Base-by-base conservation (phyloP, 2,113 vertebrate species). In the Hypomesus transpacificus region DNA sequence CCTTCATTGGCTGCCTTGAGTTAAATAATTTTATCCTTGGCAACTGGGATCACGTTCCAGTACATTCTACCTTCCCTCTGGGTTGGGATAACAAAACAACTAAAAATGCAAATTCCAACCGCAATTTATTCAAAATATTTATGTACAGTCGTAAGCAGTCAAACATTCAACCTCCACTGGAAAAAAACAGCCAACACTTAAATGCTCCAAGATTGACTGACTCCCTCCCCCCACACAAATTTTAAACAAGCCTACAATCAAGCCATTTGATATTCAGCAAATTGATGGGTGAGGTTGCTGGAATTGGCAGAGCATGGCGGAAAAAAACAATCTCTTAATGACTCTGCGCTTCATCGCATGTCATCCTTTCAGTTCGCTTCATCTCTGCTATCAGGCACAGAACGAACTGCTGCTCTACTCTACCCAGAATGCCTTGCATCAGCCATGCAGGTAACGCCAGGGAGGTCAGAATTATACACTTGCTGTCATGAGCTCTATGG, bases 41-140 rank as follows among this genome's bases (percentile, higher is more conserved):
- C 5, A 14, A 61, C 24, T 17, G 14, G 28, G 24, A 75, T 70
- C 71, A 76, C 53, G 82, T 69, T 80, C 50, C 74, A 74, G 77
- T 75, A 83, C 83, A 80, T 86, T 86, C 81, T 56, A 77, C 76
- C 82, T 53, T 74, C 58, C 76, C 66, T 63, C 77, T 73, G 77
- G 73, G 75, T 72, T 50, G 59, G 69, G 66, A 60, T 39, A 34
- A 34, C 1, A 34, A 34, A 34, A 34, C 52, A 18, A 21, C 69
- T 64, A 28, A 82, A 75, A 69, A 79, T 80, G 69, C 80, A 79
- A 81, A 80, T 77, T 82, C 80, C 74, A 76, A 88, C 86, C 86
- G 82, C 84, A 86, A 83, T 77, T 79, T 61, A 81, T 85, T 87
- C 70, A 67, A 80, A 81, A 85, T 83, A 84, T 87, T 77, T 85